Percentiles rank a stretch among this genome's conserved stretches.
Evolutionary conservation across 2,113 vertebrate species (phyloP).

Genomic region (Syrrhaptes paradoxus): DNA sequence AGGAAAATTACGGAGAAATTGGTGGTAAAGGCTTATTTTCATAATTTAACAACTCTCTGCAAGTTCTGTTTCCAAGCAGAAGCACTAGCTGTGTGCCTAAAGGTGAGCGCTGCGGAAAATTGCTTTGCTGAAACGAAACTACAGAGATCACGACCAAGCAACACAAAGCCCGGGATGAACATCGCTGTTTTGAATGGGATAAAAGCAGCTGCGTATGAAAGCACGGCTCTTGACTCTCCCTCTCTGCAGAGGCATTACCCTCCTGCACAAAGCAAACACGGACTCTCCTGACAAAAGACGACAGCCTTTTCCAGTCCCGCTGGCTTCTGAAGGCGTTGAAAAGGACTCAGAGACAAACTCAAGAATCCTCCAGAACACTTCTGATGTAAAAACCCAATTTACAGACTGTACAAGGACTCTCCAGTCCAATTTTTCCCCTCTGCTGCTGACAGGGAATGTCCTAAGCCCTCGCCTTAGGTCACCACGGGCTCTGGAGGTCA

Average conservation of each 20-base stretch:
- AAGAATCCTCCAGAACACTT: background rate
- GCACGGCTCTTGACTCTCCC: background rate
- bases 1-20: background rate
- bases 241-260: background rate
- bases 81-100: background rate
- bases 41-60: background rate
- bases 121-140: background rate
- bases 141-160: accelerated
- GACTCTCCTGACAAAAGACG: background rate
- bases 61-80: background rate
- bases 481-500: background rate
- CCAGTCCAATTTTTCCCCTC: background rate
- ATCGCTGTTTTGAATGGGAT: background rate
- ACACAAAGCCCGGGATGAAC: background rate
- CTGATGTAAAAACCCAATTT: background rate
- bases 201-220: background rate
- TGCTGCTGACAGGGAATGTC: background rate
- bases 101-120: background rate
- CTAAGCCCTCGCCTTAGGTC: background rate
- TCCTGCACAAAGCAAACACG: background rate
- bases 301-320: background rate
- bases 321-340: background rate
- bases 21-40: background rate
- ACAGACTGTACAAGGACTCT: background rate
- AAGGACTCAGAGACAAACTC: background rate